Conservation (phyloP, 2,113 vertebrate species). For the Datnioides undecimradiatus region DNA sequence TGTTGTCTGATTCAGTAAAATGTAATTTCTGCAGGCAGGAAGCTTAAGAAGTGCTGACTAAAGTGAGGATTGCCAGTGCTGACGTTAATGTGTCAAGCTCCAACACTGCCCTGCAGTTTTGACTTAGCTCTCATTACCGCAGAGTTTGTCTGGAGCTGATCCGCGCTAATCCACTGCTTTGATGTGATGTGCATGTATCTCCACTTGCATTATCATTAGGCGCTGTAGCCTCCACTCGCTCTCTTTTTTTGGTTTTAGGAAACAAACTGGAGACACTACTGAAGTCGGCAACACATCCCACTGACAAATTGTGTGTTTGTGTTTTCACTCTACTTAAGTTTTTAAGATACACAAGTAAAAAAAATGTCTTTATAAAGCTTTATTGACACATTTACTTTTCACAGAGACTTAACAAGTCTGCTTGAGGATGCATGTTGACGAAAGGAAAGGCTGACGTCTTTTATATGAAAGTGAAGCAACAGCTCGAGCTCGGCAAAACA, state of each 20-base stretch:
- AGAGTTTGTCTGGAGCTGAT: conserved; percentile 66
- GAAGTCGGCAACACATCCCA: conserved; percentile 5
- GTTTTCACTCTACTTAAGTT: neutral
- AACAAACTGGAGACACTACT: conserved; percentile 41
- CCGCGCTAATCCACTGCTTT: conserved; percentile 63
- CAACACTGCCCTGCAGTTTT: conserved; percentile 44
- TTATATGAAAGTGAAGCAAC: neutral
- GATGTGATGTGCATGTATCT: conserved; percentile 50
- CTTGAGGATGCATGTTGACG: neutral
- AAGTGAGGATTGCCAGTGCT: conserved; percentile 29
- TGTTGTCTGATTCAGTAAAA: conserved; percentile 31
- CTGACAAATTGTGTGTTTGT: conserved; percentile 32
- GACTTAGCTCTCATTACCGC: conserved; percentile 56
- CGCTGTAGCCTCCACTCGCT: conserved; percentile 27
- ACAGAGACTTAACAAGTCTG: too few relatives aligned
- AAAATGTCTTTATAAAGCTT: too few relatives aligned
- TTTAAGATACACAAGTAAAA: neutral
- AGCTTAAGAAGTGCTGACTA: conserved; percentile 59
- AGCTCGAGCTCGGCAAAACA: neutral
- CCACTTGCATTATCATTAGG: conserved; percentile 37
- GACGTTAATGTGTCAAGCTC: conserved; percentile 36
- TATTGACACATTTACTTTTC: conserved; percentile 2
- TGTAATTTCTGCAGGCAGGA: neutral
- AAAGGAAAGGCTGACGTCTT: too few relatives aligned
- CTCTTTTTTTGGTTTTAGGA: conserved; percentile 23